These are phyloP conservation scores for Tetraodon nigroviridis DNA, from an alignment of 2,113 vertebrate genomes.

Conservation along the genomic window DNA sequence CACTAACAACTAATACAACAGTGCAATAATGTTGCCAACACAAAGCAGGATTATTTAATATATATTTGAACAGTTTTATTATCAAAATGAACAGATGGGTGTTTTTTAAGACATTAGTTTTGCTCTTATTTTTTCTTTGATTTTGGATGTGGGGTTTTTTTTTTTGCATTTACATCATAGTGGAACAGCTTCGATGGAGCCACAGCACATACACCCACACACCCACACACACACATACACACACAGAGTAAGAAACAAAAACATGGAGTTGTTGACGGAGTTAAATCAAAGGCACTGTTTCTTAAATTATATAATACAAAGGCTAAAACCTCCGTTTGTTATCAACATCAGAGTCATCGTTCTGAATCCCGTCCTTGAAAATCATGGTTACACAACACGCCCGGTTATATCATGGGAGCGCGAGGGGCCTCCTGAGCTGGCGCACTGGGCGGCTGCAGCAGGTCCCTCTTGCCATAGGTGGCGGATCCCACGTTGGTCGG, in stretches of 20 bases:
- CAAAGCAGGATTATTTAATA: slow-evolving; percentile 20
- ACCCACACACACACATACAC: too few relatives aligned
- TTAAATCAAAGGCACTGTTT: slow-evolving; percentile 66
- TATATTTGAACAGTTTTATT: slow-evolving; percentile 65
- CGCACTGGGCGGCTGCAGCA: slow-evolving; percentile 43
- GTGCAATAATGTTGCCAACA: slow-evolving; percentile 33
- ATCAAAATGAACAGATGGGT: slow-evolving; percentile 60
- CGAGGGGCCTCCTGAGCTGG: neutral
- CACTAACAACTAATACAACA: neutral
- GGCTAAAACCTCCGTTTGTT: slow-evolving; percentile 18
- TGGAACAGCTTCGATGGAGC: slow-evolving; percentile 21
- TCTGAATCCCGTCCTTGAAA: slow-evolving; percentile 9
- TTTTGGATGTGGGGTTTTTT: slow-evolving; percentile 4
- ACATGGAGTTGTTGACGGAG: slow-evolving; percentile 9
- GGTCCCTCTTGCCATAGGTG: slow-evolving; percentile 83
- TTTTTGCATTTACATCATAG: slow-evolving; percentile 7
- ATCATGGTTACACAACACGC: slow-evolving; percentile 36
- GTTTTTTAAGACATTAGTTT: slow-evolving; percentile 33
- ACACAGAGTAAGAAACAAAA: slow-evolving; percentile 16
- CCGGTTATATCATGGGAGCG: slow-evolving; percentile 30
- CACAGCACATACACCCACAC: too few relatives aligned
- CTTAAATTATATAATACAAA: slow-evolving; percentile 34
- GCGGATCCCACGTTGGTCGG: slow-evolving; percentile 84
- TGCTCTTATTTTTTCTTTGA: slow-evolving; percentile 30
- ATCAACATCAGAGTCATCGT: neutral